Percentiles rank a stretch among this genome's conserved stretches.
Evolutionary conservation across 2,888 invertebrate genomes (phyloP).

Genomic region (Plutella xylostella): DNA sequence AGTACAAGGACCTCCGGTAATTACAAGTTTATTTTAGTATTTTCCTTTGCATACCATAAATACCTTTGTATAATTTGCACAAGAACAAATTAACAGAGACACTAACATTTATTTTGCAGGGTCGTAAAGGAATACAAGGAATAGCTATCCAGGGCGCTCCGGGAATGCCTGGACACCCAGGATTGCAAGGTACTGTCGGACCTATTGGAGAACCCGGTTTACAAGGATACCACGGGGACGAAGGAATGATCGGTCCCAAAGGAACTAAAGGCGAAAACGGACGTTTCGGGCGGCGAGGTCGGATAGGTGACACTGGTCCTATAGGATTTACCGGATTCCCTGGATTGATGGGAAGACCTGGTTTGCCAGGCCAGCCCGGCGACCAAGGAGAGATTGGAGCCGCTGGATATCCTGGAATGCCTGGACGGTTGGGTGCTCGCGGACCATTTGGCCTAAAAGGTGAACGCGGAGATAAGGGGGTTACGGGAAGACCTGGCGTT

Average conservation of each 20-base stretch:
- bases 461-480: constrained; percentile 51
- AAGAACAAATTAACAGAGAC: not conserved
- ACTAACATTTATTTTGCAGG: constrained; percentile 30
- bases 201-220: constrained; percentile 58
- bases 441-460: constrained; percentile 59
- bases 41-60: not conserved
- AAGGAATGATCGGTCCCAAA: too few species aligned
- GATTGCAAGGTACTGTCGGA: constrained; percentile 70
- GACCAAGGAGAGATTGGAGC: constrained; percentile 52
- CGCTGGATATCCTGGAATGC: constrained; percentile 43
- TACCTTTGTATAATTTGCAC: not conserved
- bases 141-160: constrained; percentile 70
- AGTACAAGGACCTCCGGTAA: constrained; percentile 68
- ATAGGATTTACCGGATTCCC: constrained; percentile 14
- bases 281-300: constrained; percentile 34
- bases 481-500: constrained; percentile 76
- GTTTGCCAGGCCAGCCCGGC: constrained; percentile 70
- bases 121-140: constrained; percentile 51
- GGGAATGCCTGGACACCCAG: constrained; percentile 79
- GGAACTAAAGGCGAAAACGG: constrained; percentile 47
- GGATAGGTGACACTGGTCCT: constrained; percentile 37
- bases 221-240: constrained; percentile 38
- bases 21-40: constrained; percentile 24
- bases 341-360: constrained; percentile 39
- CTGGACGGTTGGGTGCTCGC: constrained; percentile 42